Conservation (phyloP, 2,113 vertebrate genomes). For the Pedionomus torquatus region DNA sequence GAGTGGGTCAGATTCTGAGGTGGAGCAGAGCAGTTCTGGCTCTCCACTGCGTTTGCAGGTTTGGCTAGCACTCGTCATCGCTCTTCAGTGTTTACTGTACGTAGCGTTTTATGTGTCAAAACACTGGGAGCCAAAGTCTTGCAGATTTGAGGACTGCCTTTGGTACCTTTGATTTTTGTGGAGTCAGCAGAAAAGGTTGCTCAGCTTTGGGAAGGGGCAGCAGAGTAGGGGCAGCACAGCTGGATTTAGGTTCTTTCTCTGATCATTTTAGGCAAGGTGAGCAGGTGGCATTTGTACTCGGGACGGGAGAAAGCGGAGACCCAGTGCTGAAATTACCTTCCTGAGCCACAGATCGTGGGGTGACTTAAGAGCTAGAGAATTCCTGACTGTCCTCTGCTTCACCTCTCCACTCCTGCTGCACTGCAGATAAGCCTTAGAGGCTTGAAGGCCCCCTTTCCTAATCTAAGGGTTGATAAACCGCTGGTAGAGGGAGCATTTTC, state of each 20-base stretch:
- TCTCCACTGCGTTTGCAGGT: background rate
- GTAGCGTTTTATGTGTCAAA: background rate
- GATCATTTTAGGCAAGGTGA: background rate
- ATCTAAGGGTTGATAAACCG: conserved; percentile 6
- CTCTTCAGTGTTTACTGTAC: background rate
- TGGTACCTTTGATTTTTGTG: background rate
- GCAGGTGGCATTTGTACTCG: background rate
- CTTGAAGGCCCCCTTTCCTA: background rate
- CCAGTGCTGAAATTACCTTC: background rate
- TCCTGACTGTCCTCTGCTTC: conserved; percentile 7
- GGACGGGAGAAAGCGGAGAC: background rate
- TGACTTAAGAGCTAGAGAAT: background rate
- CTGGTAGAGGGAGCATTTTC: conserved; percentile 34
- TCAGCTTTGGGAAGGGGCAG: background rate
- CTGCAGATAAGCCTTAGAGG: conserved; percentile 18
- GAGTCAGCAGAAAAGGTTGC: background rate
- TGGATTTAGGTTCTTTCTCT: background rate
- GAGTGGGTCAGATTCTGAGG: background rate
- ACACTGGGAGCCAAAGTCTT: background rate
- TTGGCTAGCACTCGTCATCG: background rate
- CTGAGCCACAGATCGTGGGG: background rate
- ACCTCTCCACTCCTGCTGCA: background rate
- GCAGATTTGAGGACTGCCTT: background rate
- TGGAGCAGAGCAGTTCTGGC: background rate
- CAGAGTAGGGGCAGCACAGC: background rate